phyloP scores from a whole-genome alignment of 2,797 vertebrate species.

The Scleropages formosus region DNA sequence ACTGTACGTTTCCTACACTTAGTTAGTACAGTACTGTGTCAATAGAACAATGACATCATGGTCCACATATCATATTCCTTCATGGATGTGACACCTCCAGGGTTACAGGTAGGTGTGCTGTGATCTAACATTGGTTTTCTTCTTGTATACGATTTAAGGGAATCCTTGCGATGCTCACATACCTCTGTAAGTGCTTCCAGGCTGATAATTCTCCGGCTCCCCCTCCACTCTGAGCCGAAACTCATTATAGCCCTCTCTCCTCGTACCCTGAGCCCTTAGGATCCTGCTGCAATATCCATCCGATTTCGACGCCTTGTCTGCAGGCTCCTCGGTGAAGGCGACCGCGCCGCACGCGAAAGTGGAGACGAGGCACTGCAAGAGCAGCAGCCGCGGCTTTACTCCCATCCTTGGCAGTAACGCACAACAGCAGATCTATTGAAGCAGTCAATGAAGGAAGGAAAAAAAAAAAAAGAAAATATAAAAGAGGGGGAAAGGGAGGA shows the following conservation, averaged over 20 bases:
- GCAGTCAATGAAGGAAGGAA: constrained; percentile 35
- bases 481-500: background rate
- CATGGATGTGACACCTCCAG: background rate
- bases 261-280: constrained; percentile 79
- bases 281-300: constrained; percentile 94
- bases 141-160: background rate
- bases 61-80: background rate
- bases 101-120: background rate
- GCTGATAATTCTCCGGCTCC: constrained; percentile 91
- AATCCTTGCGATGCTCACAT: constrained; percentile 46
- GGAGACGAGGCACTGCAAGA: constrained; percentile 73
- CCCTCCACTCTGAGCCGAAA: constrained; percentile 94
- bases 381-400: constrained; percentile 56
- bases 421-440: constrained; percentile 50
- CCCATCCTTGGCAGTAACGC: constrained; percentile 60
- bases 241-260: constrained; percentile 86
- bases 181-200: constrained; percentile 94
- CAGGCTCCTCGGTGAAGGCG: constrained; percentile 85
- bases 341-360: constrained; percentile 66
- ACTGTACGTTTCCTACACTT: constrained; percentile 14
- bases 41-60: constrained; percentile 21
- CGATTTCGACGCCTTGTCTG: constrained; percentile 79
- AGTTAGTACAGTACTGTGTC: background rate
- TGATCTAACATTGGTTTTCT: background rate
- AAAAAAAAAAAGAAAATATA: constrained; percentile 22